Evolutionary conservation across 2,888 invertebrate genomes (phyloP).

Genomic region (Drosophila siamana): DNA sequence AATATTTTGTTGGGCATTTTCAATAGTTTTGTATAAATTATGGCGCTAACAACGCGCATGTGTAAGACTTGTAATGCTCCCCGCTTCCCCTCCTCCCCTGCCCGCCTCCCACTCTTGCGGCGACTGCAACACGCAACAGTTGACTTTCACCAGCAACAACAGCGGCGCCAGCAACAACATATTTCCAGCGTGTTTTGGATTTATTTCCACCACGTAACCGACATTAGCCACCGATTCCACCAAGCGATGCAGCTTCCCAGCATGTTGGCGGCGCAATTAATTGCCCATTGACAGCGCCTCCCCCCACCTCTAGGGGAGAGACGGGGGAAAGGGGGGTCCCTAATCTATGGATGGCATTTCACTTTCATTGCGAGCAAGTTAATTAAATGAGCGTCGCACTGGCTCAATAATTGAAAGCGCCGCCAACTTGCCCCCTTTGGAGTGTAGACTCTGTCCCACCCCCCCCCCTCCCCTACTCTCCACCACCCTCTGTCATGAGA

Average conservation of each 20-base stretch:
- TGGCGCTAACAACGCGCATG: slow-evolving; percentile 66
- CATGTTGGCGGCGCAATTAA: slow-evolving; percentile 59
- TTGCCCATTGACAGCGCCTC: slow-evolving; percentile 59
- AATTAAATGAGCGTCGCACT: slow-evolving; percentile 52
- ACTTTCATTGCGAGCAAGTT: slow-evolving; percentile 60
- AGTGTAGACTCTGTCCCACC: slow-evolving; percentile 26
- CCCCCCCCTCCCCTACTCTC: not conserved
- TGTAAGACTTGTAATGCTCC: slow-evolving; percentile 43
- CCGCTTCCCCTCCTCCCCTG: not conserved
- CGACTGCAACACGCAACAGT: slow-evolving; percentile 75
- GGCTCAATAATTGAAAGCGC: slow-evolving; percentile 38
- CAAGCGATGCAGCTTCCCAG: slow-evolving; percentile 55
- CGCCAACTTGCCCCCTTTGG: not conserved
- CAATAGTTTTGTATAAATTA: slow-evolving; percentile 67
- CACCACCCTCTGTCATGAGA: not conserved
- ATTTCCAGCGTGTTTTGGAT: slow-evolving; percentile 48
- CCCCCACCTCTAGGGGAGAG: not conserved
- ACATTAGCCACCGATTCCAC: slow-evolving; percentile 21
- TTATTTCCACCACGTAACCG: slow-evolving; percentile 57
- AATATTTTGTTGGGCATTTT: slow-evolving; percentile 43
- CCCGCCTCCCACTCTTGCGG: not conserved
- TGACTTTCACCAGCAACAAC: slow-evolving; percentile 68
- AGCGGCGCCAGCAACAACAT: slow-evolving; percentile 21
- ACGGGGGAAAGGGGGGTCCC: slow-evolving; percentile 20
- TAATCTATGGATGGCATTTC: slow-evolving; percentile 67